Percentiles rank a stretch among this genome's conserved stretches.
Conservation (phyloP, 2,797 vertebrate genomes). For the Sebastes jordani region DNA sequence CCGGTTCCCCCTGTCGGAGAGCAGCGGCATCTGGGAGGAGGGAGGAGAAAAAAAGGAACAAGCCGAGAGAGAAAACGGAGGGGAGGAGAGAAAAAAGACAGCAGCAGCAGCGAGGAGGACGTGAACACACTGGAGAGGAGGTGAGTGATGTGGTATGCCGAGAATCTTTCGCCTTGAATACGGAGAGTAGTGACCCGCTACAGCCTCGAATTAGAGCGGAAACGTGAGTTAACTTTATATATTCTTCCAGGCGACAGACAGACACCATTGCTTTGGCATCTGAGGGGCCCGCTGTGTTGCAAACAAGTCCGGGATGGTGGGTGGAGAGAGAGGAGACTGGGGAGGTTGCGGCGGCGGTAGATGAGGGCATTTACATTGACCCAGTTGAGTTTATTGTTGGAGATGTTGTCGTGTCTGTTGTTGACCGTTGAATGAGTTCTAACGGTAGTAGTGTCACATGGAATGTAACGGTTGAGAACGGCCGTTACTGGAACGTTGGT, state of each 20-base stretch:
- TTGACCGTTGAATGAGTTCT: not conserved
- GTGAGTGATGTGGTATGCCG: slow-evolving; percentile 70
- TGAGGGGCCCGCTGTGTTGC: slow-evolving; percentile 55
- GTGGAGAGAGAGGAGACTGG: slow-evolving; percentile 7
- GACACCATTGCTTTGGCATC: slow-evolving; percentile 29
- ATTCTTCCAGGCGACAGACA: slow-evolving; percentile 23
- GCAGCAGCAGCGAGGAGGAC: slow-evolving; percentile 54
- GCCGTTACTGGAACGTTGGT: not conserved
- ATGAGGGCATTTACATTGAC: slow-evolving; percentile 21
- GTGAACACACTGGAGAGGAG: slow-evolving; percentile 64
- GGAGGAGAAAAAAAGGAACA: slow-evolving; percentile 61
- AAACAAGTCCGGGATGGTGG: slow-evolving; percentile 41
- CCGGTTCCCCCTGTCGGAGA: slow-evolving; percentile 59
- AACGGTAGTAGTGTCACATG: not conserved
- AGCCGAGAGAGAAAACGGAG: slow-evolving; percentile 47
- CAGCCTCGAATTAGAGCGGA: not conserved
- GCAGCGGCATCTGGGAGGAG: slow-evolving; percentile 63
- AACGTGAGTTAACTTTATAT: slow-evolving; percentile 57
- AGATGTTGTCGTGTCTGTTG: not conserved
- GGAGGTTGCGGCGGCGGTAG: slow-evolving; percentile 50
- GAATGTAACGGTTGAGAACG: not conserved
- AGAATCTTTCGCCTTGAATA: slow-evolving; percentile 9
- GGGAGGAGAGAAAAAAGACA: slow-evolving; percentile 34
- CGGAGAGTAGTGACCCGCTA: not conserved
- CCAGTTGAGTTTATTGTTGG: no score